A percentile compares a stretch with the other conserved stretches of the same genome.
phyloP scores from a whole-genome alignment of 2,888 invertebrate genomes.

The Liodrosophila aerea region DNA sequence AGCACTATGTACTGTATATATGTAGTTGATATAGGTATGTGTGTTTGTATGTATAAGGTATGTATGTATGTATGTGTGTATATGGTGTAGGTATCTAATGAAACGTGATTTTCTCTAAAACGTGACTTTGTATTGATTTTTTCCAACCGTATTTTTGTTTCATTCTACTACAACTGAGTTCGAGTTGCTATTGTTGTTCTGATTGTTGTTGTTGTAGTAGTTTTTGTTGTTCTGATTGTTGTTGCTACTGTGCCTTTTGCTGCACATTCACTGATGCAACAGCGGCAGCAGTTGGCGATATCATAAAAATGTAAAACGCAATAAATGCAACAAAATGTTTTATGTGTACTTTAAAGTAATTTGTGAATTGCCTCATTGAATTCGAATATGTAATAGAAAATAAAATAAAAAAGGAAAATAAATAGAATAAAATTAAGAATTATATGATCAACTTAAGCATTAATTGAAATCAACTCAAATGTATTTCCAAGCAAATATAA shows the following conservation, averaged over 20 bases:
- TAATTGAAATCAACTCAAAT: no score
- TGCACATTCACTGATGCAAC: conserved; percentile 47
- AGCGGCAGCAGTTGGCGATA: conserved; percentile 38
- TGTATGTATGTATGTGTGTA: conserved; percentile 26
- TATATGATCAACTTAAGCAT: no score
- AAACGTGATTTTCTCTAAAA: conserved; percentile 82
- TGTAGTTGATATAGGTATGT: conserved; percentile 20
- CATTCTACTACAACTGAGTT: conserved; percentile 64
- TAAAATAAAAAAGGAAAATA: no score
- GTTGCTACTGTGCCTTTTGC: conserved; percentile 29
- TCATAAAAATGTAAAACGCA: conserved; percentile 39
- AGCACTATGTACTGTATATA: conserved; percentile 20
- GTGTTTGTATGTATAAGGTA: conserved; percentile 27
- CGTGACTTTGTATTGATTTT: conserved; percentile 83
- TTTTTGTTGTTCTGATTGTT: conserved; percentile 20
- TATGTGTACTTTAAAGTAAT: neutral
- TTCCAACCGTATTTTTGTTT: conserved; percentile 66
- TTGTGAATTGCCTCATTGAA: neutral
- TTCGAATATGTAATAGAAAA: neutral
- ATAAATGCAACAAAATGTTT: conserved; percentile 15
- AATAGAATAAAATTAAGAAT: no score
- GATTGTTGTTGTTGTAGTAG: conserved; percentile 17
- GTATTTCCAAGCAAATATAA: neutral
- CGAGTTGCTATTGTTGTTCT: conserved; percentile 42
- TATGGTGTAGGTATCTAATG: conserved; percentile 71